Percentiles rank a stretch among this genome's conserved stretches.
phyloP scores from a whole-genome alignment of 2,113 vertebrate genomes.

The Candoia aspera region DNA sequence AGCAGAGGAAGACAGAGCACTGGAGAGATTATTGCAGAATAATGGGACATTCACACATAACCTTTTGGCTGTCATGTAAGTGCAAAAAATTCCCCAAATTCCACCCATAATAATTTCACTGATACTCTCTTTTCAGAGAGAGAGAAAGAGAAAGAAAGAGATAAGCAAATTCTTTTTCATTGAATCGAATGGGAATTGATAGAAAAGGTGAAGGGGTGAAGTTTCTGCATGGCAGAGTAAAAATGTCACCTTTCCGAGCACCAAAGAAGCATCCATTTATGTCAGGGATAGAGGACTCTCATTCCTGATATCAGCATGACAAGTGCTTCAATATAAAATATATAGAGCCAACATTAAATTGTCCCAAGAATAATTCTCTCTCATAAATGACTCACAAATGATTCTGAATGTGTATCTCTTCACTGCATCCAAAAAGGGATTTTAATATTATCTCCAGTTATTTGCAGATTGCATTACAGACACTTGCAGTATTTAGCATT shows the following conservation, averaged over 20 bases:
- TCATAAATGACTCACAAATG: background rate
- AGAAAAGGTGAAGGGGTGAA: background rate
- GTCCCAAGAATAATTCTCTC: background rate
- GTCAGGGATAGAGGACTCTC: background rate
- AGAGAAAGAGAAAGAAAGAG: background rate
- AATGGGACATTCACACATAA: background rate
- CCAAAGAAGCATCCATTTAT: background rate
- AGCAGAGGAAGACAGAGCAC: too few species aligned
- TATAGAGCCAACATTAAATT: background rate
- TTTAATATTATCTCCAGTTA: background rate
- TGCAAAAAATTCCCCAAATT: background rate
- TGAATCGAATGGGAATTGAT: background rate
- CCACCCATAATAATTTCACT: background rate
- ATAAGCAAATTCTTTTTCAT: background rate
- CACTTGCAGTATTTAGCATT: constrained; percentile 41
- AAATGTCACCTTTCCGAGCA: background rate
- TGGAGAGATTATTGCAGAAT: too few species aligned
- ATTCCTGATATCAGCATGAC: background rate
- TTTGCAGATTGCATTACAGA: constrained; percentile 33
- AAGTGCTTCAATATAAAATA: background rate
- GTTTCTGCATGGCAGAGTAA: background rate
- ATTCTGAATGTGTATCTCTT: background rate
- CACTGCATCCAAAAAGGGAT: constrained; percentile 1
- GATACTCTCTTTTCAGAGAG: background rate
- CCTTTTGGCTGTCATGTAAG: background rate